These are phyloP conservation scores for Deilephila porcellus DNA, from an alignment of 2,888 invertebrate genomes.

Conservation along the genomic window DNA sequence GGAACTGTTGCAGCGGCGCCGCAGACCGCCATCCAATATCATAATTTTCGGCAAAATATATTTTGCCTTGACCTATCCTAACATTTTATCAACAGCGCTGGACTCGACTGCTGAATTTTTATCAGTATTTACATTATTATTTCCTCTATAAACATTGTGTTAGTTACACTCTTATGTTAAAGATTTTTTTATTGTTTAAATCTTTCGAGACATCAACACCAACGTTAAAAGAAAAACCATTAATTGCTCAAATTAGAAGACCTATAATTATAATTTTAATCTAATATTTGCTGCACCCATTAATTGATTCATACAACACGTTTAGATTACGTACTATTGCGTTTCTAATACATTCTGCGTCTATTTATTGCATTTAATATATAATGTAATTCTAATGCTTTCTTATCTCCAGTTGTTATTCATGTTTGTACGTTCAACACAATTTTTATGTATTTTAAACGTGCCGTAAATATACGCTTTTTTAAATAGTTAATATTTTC, in stretches of 20 bases:
- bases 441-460: constrained; percentile 5
- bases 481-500: not conserved
- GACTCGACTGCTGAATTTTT: constrained; percentile 57
- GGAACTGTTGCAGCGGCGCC: not conserved
- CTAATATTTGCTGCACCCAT: not conserved
- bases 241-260: not conserved
- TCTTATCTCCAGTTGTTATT: constrained; percentile 10
- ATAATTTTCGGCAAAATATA: constrained; percentile 48
- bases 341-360: constrained; percentile 2
- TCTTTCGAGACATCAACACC: not conserved
- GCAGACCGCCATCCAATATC: not conserved
- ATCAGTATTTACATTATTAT: constrained; percentile 47
- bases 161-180: not conserved
- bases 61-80: constrained; percentile 81
- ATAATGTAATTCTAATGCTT: constrained; percentile 19
- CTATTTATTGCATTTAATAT: constrained; percentile 16
- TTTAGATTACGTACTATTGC: constrained; percentile 16
- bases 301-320: not conserved
- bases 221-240: too few relatives aligned
- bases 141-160: constrained; percentile 40
- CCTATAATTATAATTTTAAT: not conserved
- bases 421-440: not conserved
- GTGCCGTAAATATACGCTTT: not conserved
- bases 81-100: constrained; percentile 71
- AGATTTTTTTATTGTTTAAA: not conserved